phyloP scores from a whole-genome alignment of 2,113 vertebrate genomes.

The Heterochromis multidens region DNA sequence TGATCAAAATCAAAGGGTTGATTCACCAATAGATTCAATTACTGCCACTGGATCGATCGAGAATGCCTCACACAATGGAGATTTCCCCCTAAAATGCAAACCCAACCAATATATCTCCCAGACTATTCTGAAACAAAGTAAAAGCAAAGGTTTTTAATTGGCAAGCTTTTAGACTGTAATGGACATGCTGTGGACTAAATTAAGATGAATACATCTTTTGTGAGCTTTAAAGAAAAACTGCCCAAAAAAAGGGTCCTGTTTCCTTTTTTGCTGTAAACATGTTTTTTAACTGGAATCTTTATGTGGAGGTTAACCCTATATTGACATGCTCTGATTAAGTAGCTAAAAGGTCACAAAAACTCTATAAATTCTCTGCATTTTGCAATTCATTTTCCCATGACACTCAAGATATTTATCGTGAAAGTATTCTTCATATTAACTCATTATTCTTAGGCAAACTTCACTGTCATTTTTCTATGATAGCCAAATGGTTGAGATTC shows the following conservation, averaged over 20 bases:
- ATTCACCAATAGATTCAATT: neutral
- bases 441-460: too few species aligned
- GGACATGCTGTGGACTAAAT: neutral
- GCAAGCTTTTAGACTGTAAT: slow-evolving; percentile 15
- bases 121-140: neutral
- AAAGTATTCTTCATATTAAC: too few species aligned
- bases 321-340: neutral
- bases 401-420: too few species aligned
- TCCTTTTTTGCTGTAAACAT: neutral
- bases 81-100: neutral
- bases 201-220: neutral
- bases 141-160: slow-evolving; percentile 11
- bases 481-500: too few species aligned
- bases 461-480: too few species aligned
- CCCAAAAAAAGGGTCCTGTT: neutral
- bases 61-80: neutral
- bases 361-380: neutral
- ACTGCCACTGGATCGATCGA: neutral
- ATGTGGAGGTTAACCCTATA: neutral
- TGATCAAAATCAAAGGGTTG: neutral
- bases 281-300: neutral
- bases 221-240: neutral
- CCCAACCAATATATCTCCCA: neutral
- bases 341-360: neutral
- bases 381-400: neutral